A percentile compares a stretch with the other conserved stretches of the same genome.
phyloP scores from a whole-genome alignment of 2,113 vertebrate genomes.

The Cathartes aura region DNA sequence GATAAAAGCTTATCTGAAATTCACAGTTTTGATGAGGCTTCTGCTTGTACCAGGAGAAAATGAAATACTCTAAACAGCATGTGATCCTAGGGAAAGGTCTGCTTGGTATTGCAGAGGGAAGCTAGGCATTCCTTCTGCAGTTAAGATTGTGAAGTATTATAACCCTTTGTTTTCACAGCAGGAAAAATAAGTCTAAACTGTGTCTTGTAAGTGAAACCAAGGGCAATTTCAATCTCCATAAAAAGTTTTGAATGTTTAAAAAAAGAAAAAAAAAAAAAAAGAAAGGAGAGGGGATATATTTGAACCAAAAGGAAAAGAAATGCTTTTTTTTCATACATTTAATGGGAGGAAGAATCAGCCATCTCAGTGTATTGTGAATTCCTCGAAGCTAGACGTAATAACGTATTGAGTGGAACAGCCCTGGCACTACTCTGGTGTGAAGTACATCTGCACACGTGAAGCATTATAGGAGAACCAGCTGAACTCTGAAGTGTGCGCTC shows the following conservation, averaged over 20 bases:
- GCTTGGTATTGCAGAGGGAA: not conserved
- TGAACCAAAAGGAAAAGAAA: not conserved
- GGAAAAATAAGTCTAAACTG: not conserved
- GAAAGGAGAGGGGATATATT: fast-evolving
- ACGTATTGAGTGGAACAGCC: fast-evolving
- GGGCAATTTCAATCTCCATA: not conserved
- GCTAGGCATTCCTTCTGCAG: not conserved
- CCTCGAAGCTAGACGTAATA: not conserved
- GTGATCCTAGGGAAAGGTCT: slow-evolving; percentile 53
- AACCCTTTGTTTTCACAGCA: slow-evolving; percentile 38
- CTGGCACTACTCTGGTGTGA: not conserved
- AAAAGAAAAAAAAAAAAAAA: fast-evolving
- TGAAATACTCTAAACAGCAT: slow-evolving; percentile 70
- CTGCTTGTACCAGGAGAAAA: slow-evolving; percentile 71
- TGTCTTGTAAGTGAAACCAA: not conserved
- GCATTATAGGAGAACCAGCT: not conserved
- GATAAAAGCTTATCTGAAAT: slow-evolving; percentile 71
- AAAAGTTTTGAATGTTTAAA: not conserved
- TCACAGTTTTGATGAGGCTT: slow-evolving; percentile 75
- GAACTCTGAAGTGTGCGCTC: not conserved
- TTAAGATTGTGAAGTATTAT: slow-evolving; percentile 5
- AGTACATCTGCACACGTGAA: not conserved
- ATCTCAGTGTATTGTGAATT: not conserved
- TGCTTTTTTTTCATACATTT: fast-evolving
- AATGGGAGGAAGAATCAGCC: not conserved